Base-by-base conservation (phyloP, 2,113 vertebrate genomes). In the Crypturellus undulatus region DNA sequence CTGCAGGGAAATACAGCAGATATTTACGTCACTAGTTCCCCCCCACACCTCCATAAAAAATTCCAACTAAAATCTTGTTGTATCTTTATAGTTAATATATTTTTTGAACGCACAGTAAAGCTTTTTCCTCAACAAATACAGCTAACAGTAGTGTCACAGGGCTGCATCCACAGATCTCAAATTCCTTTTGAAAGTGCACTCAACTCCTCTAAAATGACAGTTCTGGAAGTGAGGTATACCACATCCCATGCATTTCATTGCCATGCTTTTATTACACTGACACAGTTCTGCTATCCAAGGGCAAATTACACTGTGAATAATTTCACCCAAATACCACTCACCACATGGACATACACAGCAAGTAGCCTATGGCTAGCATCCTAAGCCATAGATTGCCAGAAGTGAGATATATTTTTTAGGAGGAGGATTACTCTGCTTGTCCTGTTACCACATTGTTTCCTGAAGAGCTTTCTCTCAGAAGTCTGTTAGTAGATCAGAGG, bases 381-480 rank as follows among this genome's bases (percentile, higher is more conserved):
- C 7, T 1, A 84, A 85, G 38, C 38, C 0, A 0, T 5, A 52
- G 19, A 17, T 3, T 76, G 54, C 8, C 32, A 70, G 49, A 82
- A 73, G 15, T 2, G 14, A 54, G 10, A n/a, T 4, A 1, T 45
- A 22, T 34, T 65, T 73, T 36, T 36, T n/a, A 77, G 19, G 15
- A 87, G 34, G 38, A 91, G 7, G 5, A 63, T 79, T 91, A 56
- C 20, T 68, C 51, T 32, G 24, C 14, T 14, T 64, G 2, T 45
- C 7, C 36, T 43, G 5, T 10, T 71, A 24, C 43, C 22, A 26
- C 6, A 18, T 49, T 11, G 12, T 77, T 79, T 30, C 40, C 28
- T 72, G 34, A 72, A 45, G 11, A 11, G 38, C 36, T 3, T 28
- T 42, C 3, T 79, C 36, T 45, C 81, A 81, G 47, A 84, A 42